Base-by-base conservation (phyloP, 2,113 vertebrate species). In the Pungitius pungitius region DNA sequence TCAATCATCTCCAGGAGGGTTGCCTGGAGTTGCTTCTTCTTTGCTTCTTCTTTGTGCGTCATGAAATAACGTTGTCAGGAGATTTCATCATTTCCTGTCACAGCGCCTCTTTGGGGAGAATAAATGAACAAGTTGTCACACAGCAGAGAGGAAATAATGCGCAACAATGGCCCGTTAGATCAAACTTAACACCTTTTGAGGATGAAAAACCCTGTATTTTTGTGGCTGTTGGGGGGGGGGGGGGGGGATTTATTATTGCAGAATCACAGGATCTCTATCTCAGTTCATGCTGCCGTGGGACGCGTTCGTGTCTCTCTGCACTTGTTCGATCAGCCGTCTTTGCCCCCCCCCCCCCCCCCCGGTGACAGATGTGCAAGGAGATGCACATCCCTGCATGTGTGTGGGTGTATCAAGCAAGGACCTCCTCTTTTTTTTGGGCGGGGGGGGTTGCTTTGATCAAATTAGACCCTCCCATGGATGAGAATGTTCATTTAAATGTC, bases 401-500 rank as follows among this genome's bases (percentile, higher is more conserved):
- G 27, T 37, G 39, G 42, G 37, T 65, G 47, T 45, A 6, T 3
- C 9, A 11, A 0, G 55, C 14, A 45, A 18, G 33, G 22, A 60
- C 33, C 42, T 22, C 26, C 30, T 2, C 2, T 30, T 67, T 78
- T 73, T 73, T 43, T 9, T 0, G 17, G 43, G 8, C 33, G 39
- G 30, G 30, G 30, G 30, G 30, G 30, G 30, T 30, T 30, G 30
- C 30, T 30, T 30, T 30, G 89, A 89, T 91, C 78, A 79, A 84
- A 89, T 91, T 81, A 85, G 82, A 82, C 74, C 74, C 75, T 82
- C 78, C 78, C 77, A 20, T 81, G 55, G 78, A 85, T 80, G 83
- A 85, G 82, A 89, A 85, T 85, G 78, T 84, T 91, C 90, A 89
- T 90, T 87, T 89, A 90, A 90, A 90, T 89, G 88, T 90, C 88